A percentile compares a stretch with the other conserved stretches of the same genome.
These are phyloP conservation scores for Vulpes vulpes DNA, from an alignment of 2,113 vertebrate genomes.

Conservation along the genomic window DNA sequence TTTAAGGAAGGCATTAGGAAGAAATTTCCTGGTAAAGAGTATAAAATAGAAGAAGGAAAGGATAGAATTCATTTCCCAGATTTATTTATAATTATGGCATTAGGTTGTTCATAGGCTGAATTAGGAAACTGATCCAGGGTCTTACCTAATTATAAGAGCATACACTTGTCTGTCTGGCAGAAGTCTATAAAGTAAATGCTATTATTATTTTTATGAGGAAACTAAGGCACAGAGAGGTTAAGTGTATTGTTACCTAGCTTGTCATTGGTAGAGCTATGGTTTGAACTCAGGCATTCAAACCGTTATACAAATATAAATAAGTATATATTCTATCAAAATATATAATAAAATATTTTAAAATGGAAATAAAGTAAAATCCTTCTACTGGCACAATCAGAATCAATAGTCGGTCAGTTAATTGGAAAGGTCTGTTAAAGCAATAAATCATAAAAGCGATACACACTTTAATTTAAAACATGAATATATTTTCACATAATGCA, in stretches of 20 bases:
- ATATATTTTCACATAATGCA: not conserved
- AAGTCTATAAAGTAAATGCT: not conserved
- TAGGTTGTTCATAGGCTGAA: not conserved
- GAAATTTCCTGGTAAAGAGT: not conserved
- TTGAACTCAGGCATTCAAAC: not conserved
- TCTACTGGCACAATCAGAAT: not conserved
- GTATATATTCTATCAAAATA: not conserved
- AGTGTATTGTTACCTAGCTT: not conserved
- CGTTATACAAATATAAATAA: not conserved
- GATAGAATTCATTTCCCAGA: not conserved
- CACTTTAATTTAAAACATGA: not conserved
- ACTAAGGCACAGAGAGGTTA: not conserved
- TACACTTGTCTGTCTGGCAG: not conserved
- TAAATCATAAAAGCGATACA: conserved; percentile 1
- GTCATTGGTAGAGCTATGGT: not conserved
- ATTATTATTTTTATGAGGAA: conserved; percentile 21
- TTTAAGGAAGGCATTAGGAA: conserved; percentile 15
- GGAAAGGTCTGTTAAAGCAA: conserved; percentile 43
- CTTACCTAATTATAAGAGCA: not conserved
- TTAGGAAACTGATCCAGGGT: conserved; percentile 25
- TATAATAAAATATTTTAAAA: conserved; percentile 1
- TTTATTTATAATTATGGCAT: conserved; percentile 30
- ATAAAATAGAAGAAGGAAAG: not conserved
- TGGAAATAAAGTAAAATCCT: not conserved
- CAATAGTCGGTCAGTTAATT: not conserved